Conservation (phyloP, 2,797 vertebrate species). For the Poeciliopsis presidionis region DNA sequence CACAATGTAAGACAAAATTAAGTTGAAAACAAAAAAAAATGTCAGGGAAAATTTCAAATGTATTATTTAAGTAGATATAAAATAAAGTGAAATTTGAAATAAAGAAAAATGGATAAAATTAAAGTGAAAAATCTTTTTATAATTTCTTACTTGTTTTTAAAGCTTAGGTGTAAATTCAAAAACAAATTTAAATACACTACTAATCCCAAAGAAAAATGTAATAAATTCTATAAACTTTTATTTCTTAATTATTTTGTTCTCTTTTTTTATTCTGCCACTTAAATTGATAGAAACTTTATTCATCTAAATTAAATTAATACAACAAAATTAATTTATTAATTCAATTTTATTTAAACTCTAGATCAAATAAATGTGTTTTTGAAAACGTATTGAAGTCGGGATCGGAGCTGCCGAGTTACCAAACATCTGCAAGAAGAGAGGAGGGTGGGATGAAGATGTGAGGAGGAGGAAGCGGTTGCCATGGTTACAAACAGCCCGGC, state of each 20-base stretch:
- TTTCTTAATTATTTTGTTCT: background rate
- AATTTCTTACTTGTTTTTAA: background rate
- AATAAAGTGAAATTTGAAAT: background rate
- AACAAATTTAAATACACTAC: too few relatives aligned
- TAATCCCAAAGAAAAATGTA: too few relatives aligned
- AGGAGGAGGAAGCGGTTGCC: constrained; percentile 51
- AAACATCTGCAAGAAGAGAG: constrained; percentile 50
- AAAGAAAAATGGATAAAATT: background rate
- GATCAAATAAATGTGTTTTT: background rate
- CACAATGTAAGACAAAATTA: background rate
- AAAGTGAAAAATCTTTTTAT: background rate
- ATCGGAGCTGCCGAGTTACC: constrained; percentile 1
- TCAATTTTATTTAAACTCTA: background rate
- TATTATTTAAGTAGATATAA: background rate
- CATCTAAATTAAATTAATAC: too few relatives aligned
- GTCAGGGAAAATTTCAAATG: background rate
- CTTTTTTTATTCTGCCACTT: too few relatives aligned
- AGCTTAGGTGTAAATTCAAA: background rate
- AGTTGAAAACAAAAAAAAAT: background rate
- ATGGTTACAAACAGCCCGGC: constrained; percentile 67
- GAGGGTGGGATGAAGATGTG: constrained; percentile 9
- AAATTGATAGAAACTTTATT: too few relatives aligned
- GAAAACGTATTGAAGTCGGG: background rate
- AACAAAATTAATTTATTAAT: too few relatives aligned
- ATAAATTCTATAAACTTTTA: background rate